Conservation (phyloP, 1,140 invertebrate genomes). For the Pogonomyrmex californicus region DNA sequence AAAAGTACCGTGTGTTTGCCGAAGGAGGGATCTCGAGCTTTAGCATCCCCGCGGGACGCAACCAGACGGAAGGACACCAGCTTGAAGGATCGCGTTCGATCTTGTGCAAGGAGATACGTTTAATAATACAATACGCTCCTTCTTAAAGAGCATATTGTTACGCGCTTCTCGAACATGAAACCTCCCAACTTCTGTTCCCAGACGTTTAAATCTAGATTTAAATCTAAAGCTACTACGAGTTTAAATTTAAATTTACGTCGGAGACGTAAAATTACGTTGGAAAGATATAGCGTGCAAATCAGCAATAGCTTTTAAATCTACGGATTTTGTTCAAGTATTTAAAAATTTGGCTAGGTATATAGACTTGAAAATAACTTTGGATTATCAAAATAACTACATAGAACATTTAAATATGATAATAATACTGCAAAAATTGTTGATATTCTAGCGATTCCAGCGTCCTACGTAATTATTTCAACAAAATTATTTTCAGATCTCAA, state of each 20-base stretch:
- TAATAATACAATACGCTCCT: background rate
- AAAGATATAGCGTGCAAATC: background rate
- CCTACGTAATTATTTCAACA: too few species aligned
- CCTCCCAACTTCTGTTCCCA: background rate
- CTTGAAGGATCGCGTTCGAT: background rate
- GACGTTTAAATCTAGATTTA: background rate
- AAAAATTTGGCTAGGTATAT: too few species aligned
- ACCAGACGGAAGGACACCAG: background rate
- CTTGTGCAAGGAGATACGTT: background rate
- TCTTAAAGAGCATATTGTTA: background rate
- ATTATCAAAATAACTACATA: too few species aligned
- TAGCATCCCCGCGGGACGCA: background rate
- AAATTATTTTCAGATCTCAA: too few species aligned
- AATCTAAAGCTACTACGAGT: background rate
- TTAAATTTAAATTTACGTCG: background rate
- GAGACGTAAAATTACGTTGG: background rate
- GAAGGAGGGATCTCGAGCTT: slow-evolving; percentile 26
- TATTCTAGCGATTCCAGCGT: too few species aligned
- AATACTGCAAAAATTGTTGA: too few species aligned
- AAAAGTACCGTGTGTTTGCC: slow-evolving; percentile 47
- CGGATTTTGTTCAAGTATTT: background rate
- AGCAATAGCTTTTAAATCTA: background rate
- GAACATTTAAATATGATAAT: too few species aligned
- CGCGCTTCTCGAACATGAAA: background rate
- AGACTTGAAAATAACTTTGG: too few species aligned